Evolutionary conservation across 1,140 invertebrate species (phyloP), one percentile per base, ranked within the genome.

Genomic region (Drosophila bocqueti): DNA sequence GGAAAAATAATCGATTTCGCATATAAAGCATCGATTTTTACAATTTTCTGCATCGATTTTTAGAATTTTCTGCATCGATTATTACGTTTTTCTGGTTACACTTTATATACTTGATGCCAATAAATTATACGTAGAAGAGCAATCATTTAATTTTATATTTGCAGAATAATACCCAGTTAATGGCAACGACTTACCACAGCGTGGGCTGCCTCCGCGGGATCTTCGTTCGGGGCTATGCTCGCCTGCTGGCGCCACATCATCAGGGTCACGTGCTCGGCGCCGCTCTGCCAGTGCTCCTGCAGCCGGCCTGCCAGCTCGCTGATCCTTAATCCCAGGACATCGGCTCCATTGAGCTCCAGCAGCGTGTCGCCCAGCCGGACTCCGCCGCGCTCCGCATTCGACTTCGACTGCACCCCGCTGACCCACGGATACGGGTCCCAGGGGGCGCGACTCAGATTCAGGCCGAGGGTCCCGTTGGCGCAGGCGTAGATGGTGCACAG

Each of bases 381-480:
- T 15, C 93, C 93, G 4, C 93, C 92, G 8, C 69, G 60, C 11
- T 92, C 79, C 18, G 93, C 93, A 67, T 68, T 91, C 15, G 93
- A 93, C 42, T 85, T 86, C 21, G 75, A 74, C 61, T 90, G 85
- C 69, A 93, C 91, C 15, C 83, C 87, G 82, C 92, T 93, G 45
- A 93, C 93, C 93, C 93, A 93, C 0, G 93, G 93, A 84, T 93
- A 93, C 0, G 93, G 92, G 62, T 93, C 93, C 91, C 92, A 93
- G 57, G 92, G 92, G 50, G 93, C 93, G 49, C 93, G 91, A 72
- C 83, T 93, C 78, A 93, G 80, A 50, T 93, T 92, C 45, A 93
- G 73, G 36, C 93, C 93, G 52, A 93, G 81, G 10, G 90, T 91
- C 43, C 93, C 93, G 47, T 89, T 89, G 13, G 92, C 78, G 66